Evolutionary conservation across 1,140 invertebrate genomes (phyloP).

Genomic region (Lycorma delicatula): DNA sequence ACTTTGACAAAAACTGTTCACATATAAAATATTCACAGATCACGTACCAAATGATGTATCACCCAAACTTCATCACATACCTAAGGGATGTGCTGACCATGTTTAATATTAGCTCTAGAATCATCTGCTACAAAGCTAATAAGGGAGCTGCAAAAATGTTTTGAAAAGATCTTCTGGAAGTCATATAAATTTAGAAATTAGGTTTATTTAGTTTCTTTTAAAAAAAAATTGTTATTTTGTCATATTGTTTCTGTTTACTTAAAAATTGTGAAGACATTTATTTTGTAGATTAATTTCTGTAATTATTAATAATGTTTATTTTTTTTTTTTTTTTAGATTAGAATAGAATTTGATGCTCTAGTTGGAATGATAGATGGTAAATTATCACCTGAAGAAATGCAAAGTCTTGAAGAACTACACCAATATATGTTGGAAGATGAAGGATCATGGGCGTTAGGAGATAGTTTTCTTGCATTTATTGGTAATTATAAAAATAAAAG

Average conservation of each 20-base stretch:
- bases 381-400: conserved; percentile 57
- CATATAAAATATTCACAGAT: no score
- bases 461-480: conserved; percentile 75
- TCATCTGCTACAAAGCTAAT: no score
- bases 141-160: no score
- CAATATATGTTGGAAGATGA: conserved; percentile 81
- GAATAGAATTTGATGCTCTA: conserved; percentile 53
- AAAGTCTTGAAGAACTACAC: conserved; percentile 66
- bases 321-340: conserved; percentile 39
- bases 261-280: conserved; percentile 3
- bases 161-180: no score
- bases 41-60: no score
- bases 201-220: not conserved
- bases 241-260: conserved; percentile 10
- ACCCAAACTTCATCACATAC: no score
- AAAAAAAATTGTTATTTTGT: not conserved
- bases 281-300: not conserved
- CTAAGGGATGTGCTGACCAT: no score
- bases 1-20: no score
- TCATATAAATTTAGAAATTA: not conserved
- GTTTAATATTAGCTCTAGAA: no score
- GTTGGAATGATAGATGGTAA: conserved; percentile 51
- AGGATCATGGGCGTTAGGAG: conserved; percentile 83
- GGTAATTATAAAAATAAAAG: no score
- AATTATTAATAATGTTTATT: no score